phyloP scores from a whole-genome alignment of 2,113 vertebrate genomes.

The Periophthalmodon schlosseri region DNA sequence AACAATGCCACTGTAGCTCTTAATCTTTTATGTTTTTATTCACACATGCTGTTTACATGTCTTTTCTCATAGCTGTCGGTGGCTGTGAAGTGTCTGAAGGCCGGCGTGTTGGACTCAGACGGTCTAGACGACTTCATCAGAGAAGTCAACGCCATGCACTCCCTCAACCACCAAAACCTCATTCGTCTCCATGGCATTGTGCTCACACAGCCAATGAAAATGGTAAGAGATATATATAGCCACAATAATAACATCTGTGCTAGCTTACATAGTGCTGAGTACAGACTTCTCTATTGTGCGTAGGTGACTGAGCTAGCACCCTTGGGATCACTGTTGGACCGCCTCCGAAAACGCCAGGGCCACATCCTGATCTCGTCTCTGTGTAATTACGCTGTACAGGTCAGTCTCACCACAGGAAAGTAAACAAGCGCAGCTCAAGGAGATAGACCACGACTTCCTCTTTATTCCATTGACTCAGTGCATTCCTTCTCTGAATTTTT shows the following conservation, averaged over 20 bases:
- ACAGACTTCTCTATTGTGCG: neutral
- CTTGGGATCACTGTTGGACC: constrained; percentile 90
- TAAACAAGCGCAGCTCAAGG: neutral
- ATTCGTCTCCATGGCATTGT: constrained; percentile 94
- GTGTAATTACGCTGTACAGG: constrained; percentile 93
- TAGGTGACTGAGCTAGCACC: constrained; percentile 95
- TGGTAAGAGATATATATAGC: constrained; percentile 78
- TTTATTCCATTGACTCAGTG: neutral
- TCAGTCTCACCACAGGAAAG: constrained; percentile 44
- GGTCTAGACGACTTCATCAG: constrained; percentile 95
- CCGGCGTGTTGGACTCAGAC: constrained; percentile 87
- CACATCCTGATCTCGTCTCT: constrained; percentile 94
- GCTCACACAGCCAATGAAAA: constrained; percentile 98
- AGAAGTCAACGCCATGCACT: constrained; percentile 98
- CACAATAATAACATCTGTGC: neutral
- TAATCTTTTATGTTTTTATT: neutral
- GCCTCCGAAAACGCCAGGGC: constrained; percentile 91
- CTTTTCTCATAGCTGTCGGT: constrained; percentile 82
- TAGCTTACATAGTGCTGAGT: neutral
- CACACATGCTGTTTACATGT: neutral
- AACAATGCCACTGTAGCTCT: no score
- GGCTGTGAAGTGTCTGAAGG: constrained; percentile 97
- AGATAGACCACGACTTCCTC: neutral
- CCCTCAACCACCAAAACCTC: constrained; percentile 93
- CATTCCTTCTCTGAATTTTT: neutral